These are phyloP conservation scores for Pseudochaenichthys georgianus DNA, from an alignment of 2,797 vertebrate genomes.

Conservation along the genomic window DNA sequence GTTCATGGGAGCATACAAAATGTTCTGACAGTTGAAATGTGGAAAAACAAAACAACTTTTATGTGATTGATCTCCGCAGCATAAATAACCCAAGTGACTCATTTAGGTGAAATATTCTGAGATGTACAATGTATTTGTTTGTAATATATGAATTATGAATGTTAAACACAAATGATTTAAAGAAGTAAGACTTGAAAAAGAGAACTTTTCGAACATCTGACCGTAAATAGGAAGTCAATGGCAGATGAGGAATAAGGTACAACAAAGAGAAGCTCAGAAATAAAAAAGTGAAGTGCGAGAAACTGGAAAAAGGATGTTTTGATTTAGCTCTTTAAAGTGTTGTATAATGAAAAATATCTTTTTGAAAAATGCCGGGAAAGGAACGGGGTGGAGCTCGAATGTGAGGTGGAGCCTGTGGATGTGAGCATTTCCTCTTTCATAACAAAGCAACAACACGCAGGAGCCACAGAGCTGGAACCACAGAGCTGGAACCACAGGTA, in stretches of 20 bases:
- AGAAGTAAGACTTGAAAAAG: not conserved
- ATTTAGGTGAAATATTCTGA: not conserved
- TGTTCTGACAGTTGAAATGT: constrained; percentile 6
- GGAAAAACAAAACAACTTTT: not conserved
- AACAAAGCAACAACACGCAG: not conserved
- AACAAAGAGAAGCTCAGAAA: not conserved
- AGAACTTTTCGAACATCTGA: not conserved
- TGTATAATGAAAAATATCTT: not conserved
- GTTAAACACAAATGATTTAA: not conserved
- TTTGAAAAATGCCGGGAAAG: constrained; percentile 22
- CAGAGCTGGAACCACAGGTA: constrained; percentile 56
- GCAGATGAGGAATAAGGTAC: not conserved
- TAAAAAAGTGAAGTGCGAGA: not conserved
- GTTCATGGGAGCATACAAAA: not conserved
- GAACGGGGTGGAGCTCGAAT: not conserved
- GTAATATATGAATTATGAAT: too few species aligned
- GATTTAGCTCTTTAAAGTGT: not conserved
- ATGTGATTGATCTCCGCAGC: not conserved
- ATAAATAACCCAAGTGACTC: not conserved
- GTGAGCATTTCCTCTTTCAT: not conserved
- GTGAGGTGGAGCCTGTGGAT: not conserved
- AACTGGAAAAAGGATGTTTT: not conserved
- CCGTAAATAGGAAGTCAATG: not conserved
- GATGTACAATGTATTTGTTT: not conserved
- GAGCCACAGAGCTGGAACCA: constrained; percentile 11